Base-by-base conservation (phyloP, 2,888 invertebrate genomes). In the Eugnorisma glareosa region DNA sequence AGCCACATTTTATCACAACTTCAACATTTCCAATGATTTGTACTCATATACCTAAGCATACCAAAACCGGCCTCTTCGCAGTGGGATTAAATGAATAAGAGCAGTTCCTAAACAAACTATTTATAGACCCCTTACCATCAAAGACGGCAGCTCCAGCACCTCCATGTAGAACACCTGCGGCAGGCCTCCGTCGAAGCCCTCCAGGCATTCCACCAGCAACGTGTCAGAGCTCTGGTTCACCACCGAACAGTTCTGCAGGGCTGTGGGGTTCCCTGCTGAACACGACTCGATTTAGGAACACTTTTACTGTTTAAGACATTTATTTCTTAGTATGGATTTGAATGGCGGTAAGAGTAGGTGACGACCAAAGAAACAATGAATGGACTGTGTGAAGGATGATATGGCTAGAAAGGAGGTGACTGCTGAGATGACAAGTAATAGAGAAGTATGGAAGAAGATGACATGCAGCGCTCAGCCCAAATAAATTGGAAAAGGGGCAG, bases 111-210 rank as follows among this genome's bases (percentile, higher is more conserved):
- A n/a, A 4, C n/a, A n/a, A 40, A 15, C 61, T 21, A 61, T 10
- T 13, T 69, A 40, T 21, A 11, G 5, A 48, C 31, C 6, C 67
- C 93, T 93, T 81, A 96, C 96, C 87, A 91, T 90, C 71, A 98
- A 93, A 51, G 97, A 97, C 18, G 98, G 98, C 81, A 98, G 93
- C 91, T 98, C 98, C 69, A 98, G 95, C 69, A 98, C 97, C 93
- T 98, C 98, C 97, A 98, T 97, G 89, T 98, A 97, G 94, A 99
- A 99, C 87, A 97, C 97, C 94, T 99, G 99, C 6, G 98, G 98
- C 69, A 99, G 96, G 6, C 98, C 99, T 54, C 99, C 99, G 91
- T 98, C 98, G 93, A 98, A 98, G 72, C 98, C 98, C 92, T 98
- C 98, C 73, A 97, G 94, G 93, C 99, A 99, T 78, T 98, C 98